A percentile compares a stretch with the other conserved stretches of the same genome.
Conservation (phyloP, 2,888 invertebrate species). For the Octonoba sinensis region DNA sequence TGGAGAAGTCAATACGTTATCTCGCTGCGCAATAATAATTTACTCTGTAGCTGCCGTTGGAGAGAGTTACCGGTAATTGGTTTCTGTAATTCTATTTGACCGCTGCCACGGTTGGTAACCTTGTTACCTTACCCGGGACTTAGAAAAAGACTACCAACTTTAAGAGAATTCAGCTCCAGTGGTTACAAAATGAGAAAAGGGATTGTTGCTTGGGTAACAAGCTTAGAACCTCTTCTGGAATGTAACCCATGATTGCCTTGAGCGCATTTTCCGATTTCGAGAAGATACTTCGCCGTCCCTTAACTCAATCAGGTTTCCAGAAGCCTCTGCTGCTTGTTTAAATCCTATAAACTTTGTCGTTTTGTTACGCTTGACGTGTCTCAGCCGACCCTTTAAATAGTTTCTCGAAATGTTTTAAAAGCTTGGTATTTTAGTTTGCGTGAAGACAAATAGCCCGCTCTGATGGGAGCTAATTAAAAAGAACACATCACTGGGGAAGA, state of each 20-base stretch:
- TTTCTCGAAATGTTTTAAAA: conserved; percentile 58
- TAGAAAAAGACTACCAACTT: conserved; percentile 46
- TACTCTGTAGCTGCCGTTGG: conserved; percentile 56
- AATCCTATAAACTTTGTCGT: conserved; percentile 62
- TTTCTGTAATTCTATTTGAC: conserved; percentile 63
- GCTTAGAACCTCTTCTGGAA: conserved; percentile 57
- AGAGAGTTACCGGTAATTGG: conserved; percentile 57
- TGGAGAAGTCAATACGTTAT: conserved; percentile 61
- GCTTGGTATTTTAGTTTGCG: conserved; percentile 59
- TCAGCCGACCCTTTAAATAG: conserved; percentile 48
- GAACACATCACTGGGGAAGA: conserved; percentile 42
- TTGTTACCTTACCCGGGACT: conserved; percentile 36
- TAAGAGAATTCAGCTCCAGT: conserved; percentile 61
- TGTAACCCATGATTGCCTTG: conserved; percentile 52
- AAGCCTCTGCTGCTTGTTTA: conserved; percentile 60
- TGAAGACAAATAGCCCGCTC: conserved; percentile 56
- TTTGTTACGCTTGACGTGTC: conserved; percentile 51
- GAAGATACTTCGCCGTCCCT: conserved; percentile 27
- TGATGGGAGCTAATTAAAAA: conserved; percentile 58
- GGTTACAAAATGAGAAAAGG: conserved; percentile 63
- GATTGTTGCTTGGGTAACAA: conserved; percentile 63
- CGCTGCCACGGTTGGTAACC: conserved; percentile 59
- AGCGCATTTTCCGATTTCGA: conserved; percentile 35
- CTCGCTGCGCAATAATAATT: conserved; percentile 60
- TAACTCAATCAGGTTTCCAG: conserved; percentile 57